Base-by-base conservation (phyloP, 2,113 vertebrate species). In the Rhinogobius similis region DNA sequence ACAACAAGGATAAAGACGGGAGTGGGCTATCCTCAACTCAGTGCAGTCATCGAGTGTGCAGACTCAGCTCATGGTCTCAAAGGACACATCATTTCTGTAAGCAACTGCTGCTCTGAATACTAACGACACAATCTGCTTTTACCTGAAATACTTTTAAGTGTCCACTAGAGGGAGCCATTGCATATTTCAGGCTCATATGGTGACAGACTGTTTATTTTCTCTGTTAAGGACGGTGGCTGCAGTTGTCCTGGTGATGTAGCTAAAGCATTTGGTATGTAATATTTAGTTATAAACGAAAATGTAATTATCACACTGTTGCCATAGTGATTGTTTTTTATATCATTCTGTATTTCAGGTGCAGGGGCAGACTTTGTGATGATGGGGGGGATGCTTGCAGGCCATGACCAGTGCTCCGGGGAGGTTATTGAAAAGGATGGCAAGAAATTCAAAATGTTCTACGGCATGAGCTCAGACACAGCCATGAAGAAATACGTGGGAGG, bases 311-410 rank as follows among this genome's bases (percentile, higher is more conserved):
- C 2, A 5, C 5, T 36, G 32, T 46, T 46, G 43, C 16, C 18
- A 46, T 44, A 18, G 14, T 46, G 43, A 52, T 24, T 53, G 52
- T 13, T 1, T 53, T 4, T 26, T 26, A 14, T 26, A 4, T 48
- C 10, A n/a, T 3, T 23, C 56, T 29, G 32, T 72, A 20, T 67
- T 1, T 32, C 76, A 99, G 98, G 98, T 24, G 98, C 97, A 0
- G 97, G 98, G 29, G 97, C 98, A 0, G 98, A 99, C 87, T 99
- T 99, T 18, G 97, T 99, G 64, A 99, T 99, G 98, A 94, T 99
- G 82, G 97, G 97, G 75, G 98, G 98, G 39, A 99, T 99, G 98
- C 93, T 99, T 39, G 96, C 98, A 0, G 98, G 98, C n/a, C 98
- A 99, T 10, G 96, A 99, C 4, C 96, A 99, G 85, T 97, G 96